Evolutionary conservation across 1,140 invertebrate species (phyloP).

Genomic region (Scylla paramamosain): DNA sequence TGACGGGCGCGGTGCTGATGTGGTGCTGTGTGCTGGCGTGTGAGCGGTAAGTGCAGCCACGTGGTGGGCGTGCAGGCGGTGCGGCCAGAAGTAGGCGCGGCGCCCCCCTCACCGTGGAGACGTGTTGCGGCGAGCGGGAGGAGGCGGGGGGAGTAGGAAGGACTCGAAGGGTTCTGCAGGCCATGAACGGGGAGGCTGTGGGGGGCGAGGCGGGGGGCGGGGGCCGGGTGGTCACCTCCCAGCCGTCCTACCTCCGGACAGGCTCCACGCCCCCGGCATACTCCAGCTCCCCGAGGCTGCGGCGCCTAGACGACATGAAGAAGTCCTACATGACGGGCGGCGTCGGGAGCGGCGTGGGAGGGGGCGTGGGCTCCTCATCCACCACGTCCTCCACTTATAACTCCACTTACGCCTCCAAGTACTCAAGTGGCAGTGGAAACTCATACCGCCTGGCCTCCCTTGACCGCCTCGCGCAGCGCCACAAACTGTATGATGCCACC

Average conservation of each 20-base stretch:
- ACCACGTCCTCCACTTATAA: constrained; percentile 44
- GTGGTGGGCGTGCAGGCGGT: background rate
- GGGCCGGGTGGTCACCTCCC: constrained; percentile 59
- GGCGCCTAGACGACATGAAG: constrained; percentile 67
- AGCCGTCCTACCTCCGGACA: constrained; percentile 61
- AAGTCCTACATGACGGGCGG: constrained; percentile 59
- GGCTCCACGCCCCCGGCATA: constrained; percentile 70
- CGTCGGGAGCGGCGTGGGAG: background rate
- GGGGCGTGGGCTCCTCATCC: background rate
- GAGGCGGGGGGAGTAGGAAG: background rate
- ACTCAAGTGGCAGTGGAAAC: background rate
- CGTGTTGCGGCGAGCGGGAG: constrained; percentile 27
- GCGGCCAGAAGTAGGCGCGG: background rate
- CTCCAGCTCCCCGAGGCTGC: constrained; percentile 58
- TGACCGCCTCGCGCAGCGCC: constrained; percentile 86
- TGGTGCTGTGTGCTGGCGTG: too few relatives aligned
- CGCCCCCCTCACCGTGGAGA: constrained; percentile 50
- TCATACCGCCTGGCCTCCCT: constrained; percentile 84
- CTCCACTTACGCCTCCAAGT: constrained; percentile 63
- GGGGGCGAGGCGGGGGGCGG: constrained; percentile 49
- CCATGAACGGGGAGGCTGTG: constrained; percentile 60
- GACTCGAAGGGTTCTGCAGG: constrained; percentile 13
- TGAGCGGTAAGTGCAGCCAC: too few relatives aligned
- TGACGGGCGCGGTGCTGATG: too few relatives aligned
- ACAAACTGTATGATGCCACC: constrained; percentile 82